A percentile compares a stretch with the other conserved stretches of the same genome.
Conservation (phyloP, 37 sponge, comb jelly and placozoan genomes). For the Spongilla lacustris region DNA sequence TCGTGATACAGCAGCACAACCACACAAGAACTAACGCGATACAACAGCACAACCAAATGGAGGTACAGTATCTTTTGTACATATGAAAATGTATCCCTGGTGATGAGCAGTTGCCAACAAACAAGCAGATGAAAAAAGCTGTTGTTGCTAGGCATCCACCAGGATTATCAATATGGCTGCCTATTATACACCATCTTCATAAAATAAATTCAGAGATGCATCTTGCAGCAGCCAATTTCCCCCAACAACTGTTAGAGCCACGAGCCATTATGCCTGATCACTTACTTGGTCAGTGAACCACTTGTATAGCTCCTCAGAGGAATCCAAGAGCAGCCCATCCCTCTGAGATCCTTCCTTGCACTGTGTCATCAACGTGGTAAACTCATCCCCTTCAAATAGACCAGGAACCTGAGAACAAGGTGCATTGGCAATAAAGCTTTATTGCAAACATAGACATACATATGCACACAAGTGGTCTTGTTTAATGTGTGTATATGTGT, state of each 20-base stretch:
- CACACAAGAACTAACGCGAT: background rate
- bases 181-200: slow-evolving; percentile 7
- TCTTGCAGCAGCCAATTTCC: background rate
- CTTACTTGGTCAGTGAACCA: slow-evolving; percentile 94
- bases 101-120: background rate
- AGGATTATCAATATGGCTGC: slow-evolving; percentile 1
- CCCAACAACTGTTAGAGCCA: background rate
- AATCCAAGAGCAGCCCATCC: slow-evolving; percentile 95
- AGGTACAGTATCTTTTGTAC: too few relatives aligned
- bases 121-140: background rate
- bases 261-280: background rate
- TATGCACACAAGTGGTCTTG: too few relatives aligned
- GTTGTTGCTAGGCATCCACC: background rate
- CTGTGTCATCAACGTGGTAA: slow-evolving; percentile 94
- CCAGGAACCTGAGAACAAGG: slow-evolving; percentile 81
- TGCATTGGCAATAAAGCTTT: background rate
- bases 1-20: background rate
- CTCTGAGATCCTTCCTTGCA: slow-evolving; percentile 96
- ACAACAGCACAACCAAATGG: too few relatives aligned
- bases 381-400: slow-evolving; percentile 97
- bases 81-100: background rate
- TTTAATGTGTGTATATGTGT: too few relatives aligned
- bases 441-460: too few relatives aligned
- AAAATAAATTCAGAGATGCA: background rate
- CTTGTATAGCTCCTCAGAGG: slow-evolving; percentile 94